These are phyloP conservation scores for Sprattus sprattus DNA, from an alignment of 2,113 vertebrate species.

Conservation along the genomic window DNA sequence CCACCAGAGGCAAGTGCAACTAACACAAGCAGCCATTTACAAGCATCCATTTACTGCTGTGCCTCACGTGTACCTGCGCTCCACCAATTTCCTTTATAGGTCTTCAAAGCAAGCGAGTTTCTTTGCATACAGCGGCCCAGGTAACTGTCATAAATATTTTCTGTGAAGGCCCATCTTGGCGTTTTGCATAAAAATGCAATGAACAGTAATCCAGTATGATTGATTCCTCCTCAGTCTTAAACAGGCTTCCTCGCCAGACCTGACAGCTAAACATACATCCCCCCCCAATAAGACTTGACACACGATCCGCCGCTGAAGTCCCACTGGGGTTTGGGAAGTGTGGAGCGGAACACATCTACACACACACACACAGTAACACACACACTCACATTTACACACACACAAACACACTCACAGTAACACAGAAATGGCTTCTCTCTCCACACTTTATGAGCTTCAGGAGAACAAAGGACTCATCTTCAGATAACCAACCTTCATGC, in stretches of 20 bases:
- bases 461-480: background rate
- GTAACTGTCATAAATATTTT: slow-evolving; percentile 25
- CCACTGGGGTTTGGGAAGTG: slow-evolving; percentile 18
- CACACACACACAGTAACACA: background rate
- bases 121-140: background rate
- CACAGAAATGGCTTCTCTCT: background rate
- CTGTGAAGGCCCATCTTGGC: background rate
- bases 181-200: slow-evolving; percentile 22
- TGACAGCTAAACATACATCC: slow-evolving; percentile 32
- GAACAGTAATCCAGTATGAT: slow-evolving; percentile 25
- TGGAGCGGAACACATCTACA: slow-evolving; percentile 21
- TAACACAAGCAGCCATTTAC: background rate
- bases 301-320: background rate
- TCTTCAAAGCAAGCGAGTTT: background rate
- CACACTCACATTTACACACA: background rate
- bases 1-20: background rate
- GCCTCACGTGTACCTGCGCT: background rate
- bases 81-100: background rate
- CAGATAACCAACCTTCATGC: background rate
- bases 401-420: background rate
- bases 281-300: slow-evolving; percentile 24
- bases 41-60: background rate
- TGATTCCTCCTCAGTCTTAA: slow-evolving; percentile 30
- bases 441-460: background rate
- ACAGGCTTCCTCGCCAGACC: slow-evolving; percentile 9